Evolutionary conservation across 2,113 vertebrate genomes (phyloP).

Genomic region (Chamaea fasciata): DNA sequence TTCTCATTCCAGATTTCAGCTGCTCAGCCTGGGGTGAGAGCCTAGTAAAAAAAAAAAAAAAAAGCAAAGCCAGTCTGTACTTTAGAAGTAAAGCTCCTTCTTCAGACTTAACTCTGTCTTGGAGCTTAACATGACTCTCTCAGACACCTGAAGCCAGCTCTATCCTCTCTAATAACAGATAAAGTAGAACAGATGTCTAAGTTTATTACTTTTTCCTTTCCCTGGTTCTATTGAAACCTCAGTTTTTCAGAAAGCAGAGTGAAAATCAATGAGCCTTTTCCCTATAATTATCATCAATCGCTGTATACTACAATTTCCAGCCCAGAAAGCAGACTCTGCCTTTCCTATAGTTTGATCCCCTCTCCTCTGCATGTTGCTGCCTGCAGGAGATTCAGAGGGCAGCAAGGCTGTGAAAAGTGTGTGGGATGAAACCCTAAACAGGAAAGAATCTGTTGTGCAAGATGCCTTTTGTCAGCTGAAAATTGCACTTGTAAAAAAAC

Average conservation of each 20-base stretch:
- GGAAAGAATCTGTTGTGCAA: slow-evolving; percentile 40
- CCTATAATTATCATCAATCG: not conserved
- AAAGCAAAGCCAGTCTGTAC: not conserved
- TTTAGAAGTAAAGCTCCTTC: not conserved
- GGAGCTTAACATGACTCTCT: not conserved
- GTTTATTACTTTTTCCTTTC: not conserved
- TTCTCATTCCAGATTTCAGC: not conserved
- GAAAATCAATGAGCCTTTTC: not conserved
- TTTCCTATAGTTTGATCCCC: not conserved
- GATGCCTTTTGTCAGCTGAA: slow-evolving; percentile 57
- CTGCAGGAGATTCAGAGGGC: slow-evolving; percentile 6
- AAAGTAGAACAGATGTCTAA: not conserved
- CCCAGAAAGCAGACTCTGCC: not conserved
- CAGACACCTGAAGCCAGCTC: not conserved
- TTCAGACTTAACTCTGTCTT: not conserved
- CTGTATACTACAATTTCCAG: not conserved
- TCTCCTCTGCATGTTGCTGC: not conserved
- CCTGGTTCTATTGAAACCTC: not conserved
- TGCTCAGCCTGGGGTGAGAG: not conserved
- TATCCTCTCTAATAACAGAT: not conserved
- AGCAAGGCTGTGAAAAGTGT: not conserved
- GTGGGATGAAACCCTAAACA: slow-evolving; percentile 39
- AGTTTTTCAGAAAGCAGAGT: not conserved
- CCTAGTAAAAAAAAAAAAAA: not conserved
- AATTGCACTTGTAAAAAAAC: slow-evolving; percentile 28